phyloP scores from a whole-genome alignment of 2,113 vertebrate genomes.

The Macrotis lagotis region DNA sequence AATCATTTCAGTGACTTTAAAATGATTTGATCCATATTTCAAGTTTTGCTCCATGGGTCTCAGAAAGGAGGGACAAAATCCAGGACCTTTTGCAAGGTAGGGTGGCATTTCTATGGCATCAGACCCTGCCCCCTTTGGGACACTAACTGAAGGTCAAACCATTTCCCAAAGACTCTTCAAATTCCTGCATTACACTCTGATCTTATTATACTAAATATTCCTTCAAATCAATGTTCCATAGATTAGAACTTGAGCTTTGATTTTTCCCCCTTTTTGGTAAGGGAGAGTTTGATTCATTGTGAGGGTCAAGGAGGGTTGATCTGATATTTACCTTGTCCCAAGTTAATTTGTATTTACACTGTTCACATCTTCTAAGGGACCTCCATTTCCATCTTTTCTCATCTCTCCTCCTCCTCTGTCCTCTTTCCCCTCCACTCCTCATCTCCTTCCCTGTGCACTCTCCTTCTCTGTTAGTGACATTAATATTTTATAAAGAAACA shows the following conservation, averaged over 20 bases:
- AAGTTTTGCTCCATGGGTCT: not conserved
- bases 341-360: slow-evolving; percentile 79
- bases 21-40: not conserved
- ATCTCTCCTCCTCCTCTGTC: slow-evolving; percentile 48
- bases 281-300: slow-evolving; percentile 44
- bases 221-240: slow-evolving; percentile 48
- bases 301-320: not conserved
- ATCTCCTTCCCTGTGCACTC: slow-evolving; percentile 72
- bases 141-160: slow-evolving; percentile 60
- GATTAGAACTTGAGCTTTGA: slow-evolving; percentile 36
- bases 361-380: slow-evolving; percentile 65
- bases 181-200: slow-evolving; percentile 40
- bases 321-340: slow-evolving; percentile 21
- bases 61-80: not conserved
- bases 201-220: slow-evolving; percentile 42
- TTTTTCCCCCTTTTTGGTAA: not conserved
- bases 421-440: slow-evolving; percentile 68
- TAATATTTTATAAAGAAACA: slow-evolving; percentile 82
- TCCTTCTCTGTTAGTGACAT: slow-evolving; percentile 79
- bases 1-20: slow-evolving; percentile 18
- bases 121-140: not conserved
- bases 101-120: not conserved
- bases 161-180: slow-evolving; percentile 40
- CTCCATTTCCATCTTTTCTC: slow-evolving; percentile 57
- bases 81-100: not conserved